Percentiles rank a stretch among this genome's conserved stretches.
Conservation (phyloP, 2,113 vertebrate species). For the Rousettus leschenaultii region DNA sequence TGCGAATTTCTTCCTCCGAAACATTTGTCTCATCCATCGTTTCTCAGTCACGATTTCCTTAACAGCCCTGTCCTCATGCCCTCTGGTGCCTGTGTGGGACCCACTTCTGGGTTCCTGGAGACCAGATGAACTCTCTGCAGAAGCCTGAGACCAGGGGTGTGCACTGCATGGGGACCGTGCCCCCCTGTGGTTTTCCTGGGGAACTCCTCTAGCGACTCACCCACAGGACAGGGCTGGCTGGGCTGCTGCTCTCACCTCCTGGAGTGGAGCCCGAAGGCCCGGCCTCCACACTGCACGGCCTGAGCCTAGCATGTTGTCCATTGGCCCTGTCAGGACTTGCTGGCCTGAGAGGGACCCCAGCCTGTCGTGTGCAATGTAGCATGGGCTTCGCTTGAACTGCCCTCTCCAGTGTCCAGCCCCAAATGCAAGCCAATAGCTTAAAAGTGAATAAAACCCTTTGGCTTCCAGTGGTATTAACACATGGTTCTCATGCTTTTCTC, state of each 20-base stretch:
- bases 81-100: background rate
- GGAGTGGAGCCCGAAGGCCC: background rate
- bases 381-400: slow-evolving; percentile 66
- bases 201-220: background rate
- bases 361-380: slow-evolving; percentile 37
- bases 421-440: background rate
- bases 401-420: slow-evolving; percentile 36
- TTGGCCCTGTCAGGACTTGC: rapidly evolving
- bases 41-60: background rate
- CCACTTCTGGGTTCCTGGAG: background rate
- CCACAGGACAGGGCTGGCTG: background rate
- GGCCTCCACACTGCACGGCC: background rate
- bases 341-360: slow-evolving; percentile 30
- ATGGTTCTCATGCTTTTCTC: slow-evolving; percentile 79
- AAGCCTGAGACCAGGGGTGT: background rate
- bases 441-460: slow-evolving; percentile 54
- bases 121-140: background rate
- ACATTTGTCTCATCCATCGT: background rate
- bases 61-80: background rate
- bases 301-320: slow-evolving; percentile 48
- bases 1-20: background rate
- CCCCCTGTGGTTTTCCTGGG: background rate
- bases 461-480: slow-evolving; percentile 78
- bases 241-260: background rate
- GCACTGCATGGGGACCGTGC: background rate